phyloP scores from a whole-genome alignment of 2,888 invertebrate genomes.

The Drosophila fulvimacula region DNA sequence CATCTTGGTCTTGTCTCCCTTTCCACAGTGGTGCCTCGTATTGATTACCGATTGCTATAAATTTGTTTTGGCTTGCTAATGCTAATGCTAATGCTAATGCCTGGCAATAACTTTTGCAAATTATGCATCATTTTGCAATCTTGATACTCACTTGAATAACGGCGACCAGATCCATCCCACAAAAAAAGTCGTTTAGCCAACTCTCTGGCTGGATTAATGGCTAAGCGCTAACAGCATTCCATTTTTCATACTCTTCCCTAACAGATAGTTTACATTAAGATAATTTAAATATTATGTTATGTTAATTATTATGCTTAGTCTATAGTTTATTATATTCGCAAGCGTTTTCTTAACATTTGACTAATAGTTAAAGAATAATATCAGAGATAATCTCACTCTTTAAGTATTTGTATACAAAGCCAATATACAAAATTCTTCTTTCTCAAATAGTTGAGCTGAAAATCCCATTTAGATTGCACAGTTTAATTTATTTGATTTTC shows the following conservation, averaged over 20 bases:
- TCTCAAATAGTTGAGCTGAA: background rate
- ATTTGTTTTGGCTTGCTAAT: constrained; percentile 47
- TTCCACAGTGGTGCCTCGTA: constrained; percentile 30
- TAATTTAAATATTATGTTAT: background rate
- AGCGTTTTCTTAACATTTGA: background rate
- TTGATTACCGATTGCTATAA: constrained; percentile 65
- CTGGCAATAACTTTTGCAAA: constrained; percentile 52
- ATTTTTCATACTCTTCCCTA: too few species aligned
- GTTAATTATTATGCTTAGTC: background rate
- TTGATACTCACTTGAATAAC: constrained; percentile 17
- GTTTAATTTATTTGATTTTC: constrained; percentile 13
- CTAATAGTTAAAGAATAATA: background rate
- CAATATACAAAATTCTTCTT: background rate
- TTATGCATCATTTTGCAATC: constrained; percentile 53
- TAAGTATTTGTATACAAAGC: background rate
- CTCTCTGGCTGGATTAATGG: too few species aligned
- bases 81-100: constrained; percentile 41
- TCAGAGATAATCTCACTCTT: background rate
- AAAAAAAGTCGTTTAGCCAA: background rate
- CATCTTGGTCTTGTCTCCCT: constrained; percentile 21
- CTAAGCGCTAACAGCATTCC: too few species aligned
- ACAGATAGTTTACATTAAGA: too few species aligned
- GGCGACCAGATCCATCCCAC: constrained; percentile 1
- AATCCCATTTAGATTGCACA: background rate
- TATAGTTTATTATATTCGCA: background rate